phyloP scores from a whole-genome alignment of 35 echinoderm and acorn worm genomes.

The Heliocidaris erythrogramma region DNA sequence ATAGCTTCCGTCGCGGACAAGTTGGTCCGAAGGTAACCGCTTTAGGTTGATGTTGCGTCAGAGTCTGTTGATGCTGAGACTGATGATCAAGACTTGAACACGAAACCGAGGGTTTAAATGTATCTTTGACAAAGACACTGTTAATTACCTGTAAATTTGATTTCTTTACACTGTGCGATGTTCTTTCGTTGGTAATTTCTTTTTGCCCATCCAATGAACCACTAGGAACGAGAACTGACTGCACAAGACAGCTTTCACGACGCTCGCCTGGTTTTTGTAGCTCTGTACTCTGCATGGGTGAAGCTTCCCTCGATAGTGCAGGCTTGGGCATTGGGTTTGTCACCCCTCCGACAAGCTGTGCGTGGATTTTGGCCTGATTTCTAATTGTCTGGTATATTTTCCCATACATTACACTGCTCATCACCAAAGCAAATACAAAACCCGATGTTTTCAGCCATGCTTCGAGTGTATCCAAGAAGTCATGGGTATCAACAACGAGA shows the following conservation, averaged over 20 bases:
- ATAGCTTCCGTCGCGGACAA: not conserved
- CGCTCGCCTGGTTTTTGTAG: not conserved
- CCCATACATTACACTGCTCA: not conserved
- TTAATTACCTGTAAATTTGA: not conserved
- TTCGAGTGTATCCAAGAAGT: conserved; percentile 18
- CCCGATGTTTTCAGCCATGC: conserved; percentile 43
- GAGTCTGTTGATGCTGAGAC: not conserved
- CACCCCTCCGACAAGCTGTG: not conserved
- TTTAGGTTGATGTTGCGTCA: not conserved
- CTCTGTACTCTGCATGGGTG: not conserved
- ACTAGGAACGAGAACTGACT: not conserved
- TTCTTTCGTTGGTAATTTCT: not conserved
- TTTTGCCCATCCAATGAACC: not conserved
- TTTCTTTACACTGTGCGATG: not conserved
- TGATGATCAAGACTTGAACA: not conserved
- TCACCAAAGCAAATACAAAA: conserved; percentile 28
- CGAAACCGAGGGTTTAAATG: not conserved
- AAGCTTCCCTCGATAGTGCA: not conserved
- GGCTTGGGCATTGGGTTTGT: not conserved
- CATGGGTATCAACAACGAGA: conserved; percentile 17
- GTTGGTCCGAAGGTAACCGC: not conserved
- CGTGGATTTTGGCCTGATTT: conserved; percentile 33
- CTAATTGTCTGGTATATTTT: not conserved
- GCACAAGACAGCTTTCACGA: not conserved
- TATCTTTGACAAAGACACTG: not conserved